Evolutionary conservation across 2,888 invertebrate genomes (phyloP).

Genomic region (Choreutis nemorana): DNA sequence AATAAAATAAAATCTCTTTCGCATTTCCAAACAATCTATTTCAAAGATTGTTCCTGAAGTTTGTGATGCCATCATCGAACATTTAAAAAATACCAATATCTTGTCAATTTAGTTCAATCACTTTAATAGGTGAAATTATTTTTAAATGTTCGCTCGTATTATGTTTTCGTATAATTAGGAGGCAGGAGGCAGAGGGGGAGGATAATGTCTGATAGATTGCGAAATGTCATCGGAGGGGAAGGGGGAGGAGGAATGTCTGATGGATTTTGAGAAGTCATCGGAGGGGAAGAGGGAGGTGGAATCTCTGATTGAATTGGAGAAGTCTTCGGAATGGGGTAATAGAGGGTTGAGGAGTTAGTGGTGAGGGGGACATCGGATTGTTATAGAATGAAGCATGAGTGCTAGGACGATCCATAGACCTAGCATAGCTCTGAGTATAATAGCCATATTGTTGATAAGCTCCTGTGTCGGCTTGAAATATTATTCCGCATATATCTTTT

Average conservation of each 20-base stretch:
- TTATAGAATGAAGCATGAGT: not conserved
- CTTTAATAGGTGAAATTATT: conserved; percentile 3
- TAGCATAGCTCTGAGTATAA: conserved; percentile 10
- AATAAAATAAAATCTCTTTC: too few relatives aligned
- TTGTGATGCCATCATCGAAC: conserved; percentile 2
- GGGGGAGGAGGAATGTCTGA: not conserved
- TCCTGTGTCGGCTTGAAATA: conserved; percentile 16
- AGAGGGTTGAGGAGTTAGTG: not conserved
- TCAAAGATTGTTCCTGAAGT: conserved; percentile 2
- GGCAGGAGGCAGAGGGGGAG: conserved; percentile 3
- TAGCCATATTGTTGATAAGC: conserved; percentile 14
- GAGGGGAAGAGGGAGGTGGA: not conserved
- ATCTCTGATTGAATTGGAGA: not conserved
- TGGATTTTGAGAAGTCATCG: not conserved
- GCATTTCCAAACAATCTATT: conserved; percentile 2
- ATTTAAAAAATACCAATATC: conserved; percentile 3
- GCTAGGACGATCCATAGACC: not conserved
- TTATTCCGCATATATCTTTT: conserved; percentile 14
- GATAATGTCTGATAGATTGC: not conserved
- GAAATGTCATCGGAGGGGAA: not conserved
- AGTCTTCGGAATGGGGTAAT: not conserved
- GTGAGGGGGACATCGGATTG: not conserved
- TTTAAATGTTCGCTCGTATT: conserved; percentile 2
- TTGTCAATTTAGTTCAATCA: conserved; percentile 2
- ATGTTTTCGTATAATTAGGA: conserved; percentile 2